Base-by-base conservation (phyloP, 2,888 invertebrate genomes). In the Acleris sparsana region DNA sequence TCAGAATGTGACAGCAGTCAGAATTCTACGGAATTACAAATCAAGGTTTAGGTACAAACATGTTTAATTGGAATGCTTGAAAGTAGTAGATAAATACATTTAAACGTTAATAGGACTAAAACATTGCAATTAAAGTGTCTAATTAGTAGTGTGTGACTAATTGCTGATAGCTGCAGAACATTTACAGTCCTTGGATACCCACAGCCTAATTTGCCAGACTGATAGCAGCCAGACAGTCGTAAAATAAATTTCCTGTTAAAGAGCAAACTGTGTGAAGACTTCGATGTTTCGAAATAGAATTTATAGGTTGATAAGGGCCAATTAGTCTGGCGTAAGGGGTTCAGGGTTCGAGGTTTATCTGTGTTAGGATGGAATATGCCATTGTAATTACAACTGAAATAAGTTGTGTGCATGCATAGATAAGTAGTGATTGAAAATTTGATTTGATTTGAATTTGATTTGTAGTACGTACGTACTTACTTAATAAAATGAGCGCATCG, bases 301-400 rank as follows among this genome's bases (percentile, higher is more conserved):
- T 46, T n/a, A n/a, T 46, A 7, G 46, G 6, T 46, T 46, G n/a
- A 17, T 46, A 46, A 46, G 17, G 43, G 2, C 55, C 16, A 53
- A 43, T 43, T 43, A 43, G 16, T 9, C 20, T 5, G 18, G 53
- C 33, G 33, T 7, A 17, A 53, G 33, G 33, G 39, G 20, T 16
- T 16, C 55, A 43, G 43, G 20, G 55, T 55, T 55, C 55, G 43
- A 39, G 3, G 20, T 17, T 46, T 46, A 46, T 46, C 46, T n/a
- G 17, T 46, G 46, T 46, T 46, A 17, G 17, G 46, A 17, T 46
- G 46, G 46, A 46, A 46, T 46, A 46, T 46, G 46, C 46, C 46
- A 17, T 46, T 46, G 46, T 46, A 44, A 46, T n/a, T 46, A 46
- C 16, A 6, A 17, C 46, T 46, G 17, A 44, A n/a, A 16, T 46